Conservation (phyloP, 2,113 vertebrate genomes). For the Colaptes auratus region DNA sequence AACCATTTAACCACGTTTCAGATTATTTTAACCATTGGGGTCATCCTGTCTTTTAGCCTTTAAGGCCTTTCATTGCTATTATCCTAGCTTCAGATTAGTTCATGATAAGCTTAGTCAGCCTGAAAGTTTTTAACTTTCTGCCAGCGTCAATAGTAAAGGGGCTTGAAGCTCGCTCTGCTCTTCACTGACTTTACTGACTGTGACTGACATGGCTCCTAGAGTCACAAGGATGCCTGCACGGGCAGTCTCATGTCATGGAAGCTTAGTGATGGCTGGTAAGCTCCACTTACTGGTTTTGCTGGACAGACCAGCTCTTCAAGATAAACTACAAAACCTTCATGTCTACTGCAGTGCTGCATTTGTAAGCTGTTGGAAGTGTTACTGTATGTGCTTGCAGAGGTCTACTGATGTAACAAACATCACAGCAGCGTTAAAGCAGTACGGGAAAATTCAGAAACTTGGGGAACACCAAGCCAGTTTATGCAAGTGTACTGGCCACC, state of each 20-base stretch:
- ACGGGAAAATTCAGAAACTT: no score
- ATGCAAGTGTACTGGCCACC: accelerated
- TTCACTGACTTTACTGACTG: accelerated
- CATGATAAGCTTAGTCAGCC: no score
- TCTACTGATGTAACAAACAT: accelerated
- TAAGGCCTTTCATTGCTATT: no score
- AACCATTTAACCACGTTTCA: no score
- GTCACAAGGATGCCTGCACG: accelerated
- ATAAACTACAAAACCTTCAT: accelerated
- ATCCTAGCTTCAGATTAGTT: no score
- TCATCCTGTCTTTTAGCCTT: no score
- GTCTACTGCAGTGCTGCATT: accelerated
- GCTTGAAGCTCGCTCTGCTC: neutral
- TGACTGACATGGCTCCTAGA: accelerated
- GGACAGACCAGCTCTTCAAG: accelerated
- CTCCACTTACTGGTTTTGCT: accelerated
- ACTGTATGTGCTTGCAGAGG: accelerated
- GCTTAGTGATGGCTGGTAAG: accelerated
- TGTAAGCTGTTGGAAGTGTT: accelerated
- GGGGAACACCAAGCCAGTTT: accelerated
- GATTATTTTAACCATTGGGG: no score
- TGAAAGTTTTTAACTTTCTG: no score
- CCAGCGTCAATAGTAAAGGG: no score
- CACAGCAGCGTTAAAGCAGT: accelerated
- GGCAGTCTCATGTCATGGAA: accelerated